These are phyloP conservation scores for Calliphora vicina DNA, from an alignment of 1,140 invertebrate genomes.

Conservation along the genomic window DNA sequence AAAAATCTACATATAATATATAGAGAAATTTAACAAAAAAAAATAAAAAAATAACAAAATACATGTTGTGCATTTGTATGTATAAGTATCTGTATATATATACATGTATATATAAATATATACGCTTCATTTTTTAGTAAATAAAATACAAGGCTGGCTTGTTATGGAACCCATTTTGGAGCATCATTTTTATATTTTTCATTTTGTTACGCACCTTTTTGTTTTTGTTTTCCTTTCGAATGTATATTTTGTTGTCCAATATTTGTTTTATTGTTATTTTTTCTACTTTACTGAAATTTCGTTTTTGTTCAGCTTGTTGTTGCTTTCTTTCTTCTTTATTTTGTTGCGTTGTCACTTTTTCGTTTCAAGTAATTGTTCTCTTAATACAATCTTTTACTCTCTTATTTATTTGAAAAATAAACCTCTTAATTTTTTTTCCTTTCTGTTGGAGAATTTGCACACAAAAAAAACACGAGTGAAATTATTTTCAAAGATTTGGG, in stretches of 20 bases:
- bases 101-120: neutral
- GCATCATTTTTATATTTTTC: slow-evolving; percentile 11
- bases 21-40: slow-evolving; percentile 26
- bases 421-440: neutral
- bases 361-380: neutral
- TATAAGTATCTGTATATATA: too few species aligned
- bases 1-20: neutral
- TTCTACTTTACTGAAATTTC: slow-evolving; percentile 30
- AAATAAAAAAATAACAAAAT: neutral
- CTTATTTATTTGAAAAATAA: neutral
- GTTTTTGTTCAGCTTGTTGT: slow-evolving; percentile 15
- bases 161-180: slow-evolving; percentile 16
- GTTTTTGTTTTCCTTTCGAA: slow-evolving; percentile 29
- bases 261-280: slow-evolving; percentile 6
- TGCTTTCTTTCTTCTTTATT: slow-evolving; percentile 5
- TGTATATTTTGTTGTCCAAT: slow-evolving; percentile 19
- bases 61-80: neutral
- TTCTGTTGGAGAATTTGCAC: slow-evolving; percentile 14
- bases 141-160: neutral
- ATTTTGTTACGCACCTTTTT: slow-evolving; percentile 34
- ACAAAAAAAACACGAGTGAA: slow-evolving; percentile 14
- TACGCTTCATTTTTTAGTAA: neutral
- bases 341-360: slow-evolving; percentile 37
- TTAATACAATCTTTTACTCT: neutral
- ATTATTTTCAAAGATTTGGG: slow-evolving; percentile 6